phyloP scores from a whole-genome alignment of 1,140 invertebrate species.

The Marisa cornuarietis region DNA sequence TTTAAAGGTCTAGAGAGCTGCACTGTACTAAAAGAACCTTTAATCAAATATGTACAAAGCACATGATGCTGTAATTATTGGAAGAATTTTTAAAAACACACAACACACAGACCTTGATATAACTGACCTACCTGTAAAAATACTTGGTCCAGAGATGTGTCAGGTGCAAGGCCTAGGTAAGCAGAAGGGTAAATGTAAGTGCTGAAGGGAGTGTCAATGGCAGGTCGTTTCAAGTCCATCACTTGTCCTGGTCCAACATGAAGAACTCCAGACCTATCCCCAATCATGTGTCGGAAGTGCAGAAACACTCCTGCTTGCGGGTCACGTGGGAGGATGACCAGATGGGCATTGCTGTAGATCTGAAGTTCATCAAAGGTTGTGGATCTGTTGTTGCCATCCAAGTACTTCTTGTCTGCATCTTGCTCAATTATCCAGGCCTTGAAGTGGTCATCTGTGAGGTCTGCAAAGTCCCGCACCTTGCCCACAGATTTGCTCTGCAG shows the following conservation, averaged over 20 bases:
- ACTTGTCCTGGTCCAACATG: conserved; percentile 51
- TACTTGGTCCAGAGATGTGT: conserved; percentile 48
- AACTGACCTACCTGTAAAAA: conserved; percentile 38
- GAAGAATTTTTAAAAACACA: no score
- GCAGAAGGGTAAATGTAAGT: conserved; percentile 50
- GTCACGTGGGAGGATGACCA: conserved; percentile 45
- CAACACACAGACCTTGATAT: no score
- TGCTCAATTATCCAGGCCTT: conserved; percentile 54
- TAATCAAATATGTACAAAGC: no score
- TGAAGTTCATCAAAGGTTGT: conserved; percentile 50
- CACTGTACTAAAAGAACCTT: no score
- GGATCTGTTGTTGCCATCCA: conserved; percentile 40
- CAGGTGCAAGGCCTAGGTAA: conserved; percentile 52
- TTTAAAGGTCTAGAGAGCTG: no score
- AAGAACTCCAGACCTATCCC: conserved; percentile 47
- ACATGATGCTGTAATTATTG: no score
- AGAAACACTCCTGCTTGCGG: conserved; percentile 37
- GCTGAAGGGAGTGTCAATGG: conserved; percentile 54
- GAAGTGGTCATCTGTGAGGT: conserved; percentile 48
- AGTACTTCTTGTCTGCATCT: conserved; percentile 41
- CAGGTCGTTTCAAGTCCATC: conserved; percentile 45
- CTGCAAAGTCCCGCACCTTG: conserved; percentile 42
- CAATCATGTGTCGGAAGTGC: conserved; percentile 54
- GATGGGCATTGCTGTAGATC: conserved; percentile 53
- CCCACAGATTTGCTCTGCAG: conserved; percentile 34